Evolutionary conservation across 2,113 vertebrate genomes (phyloP), one percentile per base, ranked within the genome.

Genomic region (Strigops habroptila): DNA sequence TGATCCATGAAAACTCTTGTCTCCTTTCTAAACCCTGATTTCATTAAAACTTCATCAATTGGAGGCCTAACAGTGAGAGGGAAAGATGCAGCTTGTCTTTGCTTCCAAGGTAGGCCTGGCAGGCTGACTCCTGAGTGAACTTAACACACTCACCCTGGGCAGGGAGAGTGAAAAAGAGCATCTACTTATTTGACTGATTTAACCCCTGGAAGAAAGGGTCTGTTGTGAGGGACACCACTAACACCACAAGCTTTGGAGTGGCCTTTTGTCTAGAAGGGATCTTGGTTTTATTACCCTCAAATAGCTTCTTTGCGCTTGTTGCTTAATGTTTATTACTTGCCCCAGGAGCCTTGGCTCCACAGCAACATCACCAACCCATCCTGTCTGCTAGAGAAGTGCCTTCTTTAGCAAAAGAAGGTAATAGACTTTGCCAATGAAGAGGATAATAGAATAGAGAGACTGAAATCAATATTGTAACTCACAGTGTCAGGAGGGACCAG

Each of bases 21-120:
- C 82, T 87, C 63, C 18, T 71, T 71, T 57, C 69, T 80, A 86
- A 92, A 71, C 52, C 46, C 52, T 33, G 84, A 64, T 60, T 90
- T 91, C 78, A 95, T 89, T 87, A 87, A 79, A 91, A 85, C 57
- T 49, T 70, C 65, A 81, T 71, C 91, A 94, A 87, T 27, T 94
- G 62, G 74, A 93, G 53, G 39, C 43, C 46, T 55, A 59, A 59
- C 2, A 3, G 62, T 15, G n/a, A 90, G 55, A 96, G 65, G 73
- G 39, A 89, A 89, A 53, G 65, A 67, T 49, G 43, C 64, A 85
- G 60, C 48, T 59, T 48, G 59, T 52, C 88, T 59, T 63, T 68
- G 24, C 75, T 85, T 82, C 88, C 74, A 77, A 9, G 2, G 1
- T 11, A 77, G 88, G 51, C 46, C 65, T 70, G 60, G 19, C 41